phyloP scores from a whole-genome alignment of 2,888 invertebrate species.

The Liopterus haemorrhoidalis region DNA sequence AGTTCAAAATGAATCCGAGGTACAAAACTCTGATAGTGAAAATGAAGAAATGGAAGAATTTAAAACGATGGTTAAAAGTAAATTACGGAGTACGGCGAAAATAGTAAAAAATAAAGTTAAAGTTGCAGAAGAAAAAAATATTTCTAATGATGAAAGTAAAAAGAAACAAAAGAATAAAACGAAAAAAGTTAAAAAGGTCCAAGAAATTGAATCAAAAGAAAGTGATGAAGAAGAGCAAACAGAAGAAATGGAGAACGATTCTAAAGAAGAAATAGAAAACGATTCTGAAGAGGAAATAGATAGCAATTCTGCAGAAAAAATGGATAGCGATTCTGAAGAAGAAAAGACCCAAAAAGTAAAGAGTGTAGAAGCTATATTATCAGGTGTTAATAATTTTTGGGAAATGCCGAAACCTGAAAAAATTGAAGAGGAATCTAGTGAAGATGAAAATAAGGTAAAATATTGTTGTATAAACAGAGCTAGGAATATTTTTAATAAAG shows the following conservation, averaged over 20 bases:
- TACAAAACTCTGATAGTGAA: slow-evolving; percentile 23
- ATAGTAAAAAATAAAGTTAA: slow-evolving; percentile 33
- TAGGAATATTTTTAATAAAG: too few relatives aligned
- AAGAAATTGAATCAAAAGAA: slow-evolving; percentile 6
- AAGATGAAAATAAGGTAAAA: slow-evolving; percentile 35
- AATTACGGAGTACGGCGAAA: slow-evolving; percentile 18
- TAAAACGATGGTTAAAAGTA: background rate
- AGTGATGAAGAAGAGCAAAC: slow-evolving; percentile 37
- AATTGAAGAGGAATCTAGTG: slow-evolving; percentile 35
- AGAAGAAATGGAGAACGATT: slow-evolving; percentile 26
- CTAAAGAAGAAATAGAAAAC: slow-evolving; percentile 16
- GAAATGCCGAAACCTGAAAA: slow-evolving; percentile 10
- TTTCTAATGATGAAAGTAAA: background rate
- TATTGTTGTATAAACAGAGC: background rate
- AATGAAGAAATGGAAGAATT: slow-evolving; percentile 9
- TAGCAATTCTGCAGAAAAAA: slow-evolving; percentile 1
- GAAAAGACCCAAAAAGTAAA: slow-evolving; percentile 4
- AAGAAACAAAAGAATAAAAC: slow-evolving; percentile 14
- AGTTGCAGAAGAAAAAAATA: slow-evolving; percentile 27
- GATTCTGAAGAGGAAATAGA: background rate
- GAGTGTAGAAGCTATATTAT: slow-evolving; percentile 23
- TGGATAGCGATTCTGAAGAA: slow-evolving; percentile 7
- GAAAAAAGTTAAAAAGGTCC: slow-evolving; percentile 16
- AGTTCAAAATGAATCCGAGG: slow-evolving; percentile 32
- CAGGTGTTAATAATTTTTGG: slow-evolving; percentile 36